Percentiles rank a stretch among this genome's conserved stretches.
These are phyloP conservation scores for Picathartes gymnocephalus DNA, from an alignment of 2,113 vertebrate species.

Conservation along the genomic window DNA sequence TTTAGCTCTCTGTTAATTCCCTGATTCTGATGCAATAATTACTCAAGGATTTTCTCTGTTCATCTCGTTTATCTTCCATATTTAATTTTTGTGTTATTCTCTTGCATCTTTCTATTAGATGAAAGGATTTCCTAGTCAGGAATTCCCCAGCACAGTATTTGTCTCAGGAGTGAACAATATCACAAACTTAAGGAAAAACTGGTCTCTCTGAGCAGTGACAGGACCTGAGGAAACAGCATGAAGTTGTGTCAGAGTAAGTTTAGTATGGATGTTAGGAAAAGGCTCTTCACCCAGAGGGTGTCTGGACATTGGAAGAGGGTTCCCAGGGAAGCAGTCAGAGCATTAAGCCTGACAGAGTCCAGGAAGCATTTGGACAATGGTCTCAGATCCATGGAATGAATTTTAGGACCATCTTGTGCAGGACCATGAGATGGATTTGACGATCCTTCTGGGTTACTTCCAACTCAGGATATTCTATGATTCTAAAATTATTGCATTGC, in stretches of 20 bases:
- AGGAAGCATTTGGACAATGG: background rate
- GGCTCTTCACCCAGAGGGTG: background rate
- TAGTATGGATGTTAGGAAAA: background rate
- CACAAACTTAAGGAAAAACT: background rate
- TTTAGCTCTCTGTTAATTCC: background rate
- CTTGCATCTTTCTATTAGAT: background rate
- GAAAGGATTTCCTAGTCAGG: background rate
- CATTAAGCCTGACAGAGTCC: background rate
- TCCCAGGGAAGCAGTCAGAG: background rate
- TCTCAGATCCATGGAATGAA: background rate
- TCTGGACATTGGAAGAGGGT: background rate
- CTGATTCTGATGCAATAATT: background rate
- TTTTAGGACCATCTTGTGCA: background rate
- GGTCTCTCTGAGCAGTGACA: background rate
- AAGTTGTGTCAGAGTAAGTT: background rate
- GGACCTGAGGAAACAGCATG: background rate
- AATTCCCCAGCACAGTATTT: background rate
- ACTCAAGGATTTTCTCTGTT: background rate
- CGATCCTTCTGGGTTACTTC: background rate
- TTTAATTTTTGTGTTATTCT: background rate
- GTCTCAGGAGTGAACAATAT: background rate
- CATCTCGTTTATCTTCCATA: background rate
- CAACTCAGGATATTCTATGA: background rate
- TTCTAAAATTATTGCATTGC: background rate
- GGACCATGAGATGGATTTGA: background rate